Evolutionary conservation across 2,797 vertebrate genomes (phyloP).

Genomic region (Chelon auratus): DNA sequence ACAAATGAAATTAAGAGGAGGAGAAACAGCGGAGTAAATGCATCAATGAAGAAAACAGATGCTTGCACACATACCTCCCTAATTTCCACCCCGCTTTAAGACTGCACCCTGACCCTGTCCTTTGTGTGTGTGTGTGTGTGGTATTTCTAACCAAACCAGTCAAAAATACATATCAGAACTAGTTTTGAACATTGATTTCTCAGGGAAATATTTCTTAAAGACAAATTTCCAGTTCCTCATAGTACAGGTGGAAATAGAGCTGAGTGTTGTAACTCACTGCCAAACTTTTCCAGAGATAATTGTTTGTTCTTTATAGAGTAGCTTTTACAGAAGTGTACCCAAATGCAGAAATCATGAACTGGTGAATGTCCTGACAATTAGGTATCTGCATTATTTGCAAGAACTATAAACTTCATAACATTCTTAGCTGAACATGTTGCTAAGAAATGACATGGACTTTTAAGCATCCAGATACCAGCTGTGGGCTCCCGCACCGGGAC

Average conservation of each 20-base stretch:
- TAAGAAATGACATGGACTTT: constrained; percentile 35
- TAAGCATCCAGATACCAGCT: constrained; percentile 56
- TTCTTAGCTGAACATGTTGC: constrained; percentile 15
- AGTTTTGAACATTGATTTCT: too few species aligned
- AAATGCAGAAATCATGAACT: not conserved
- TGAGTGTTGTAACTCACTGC: too few species aligned
- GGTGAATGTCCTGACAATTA: not conserved
- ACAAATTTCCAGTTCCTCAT: too few species aligned
- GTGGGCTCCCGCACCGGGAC: constrained; percentile 29
- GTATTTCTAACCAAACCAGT: not conserved
- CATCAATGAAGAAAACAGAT: constrained; percentile 91
- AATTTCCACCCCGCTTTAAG: constrained; percentile 76
- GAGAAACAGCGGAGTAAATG: constrained; percentile 81
- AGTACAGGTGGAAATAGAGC: too few species aligned
- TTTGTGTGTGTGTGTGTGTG: not conserved
- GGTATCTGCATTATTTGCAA: not conserved
- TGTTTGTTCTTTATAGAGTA: not conserved
- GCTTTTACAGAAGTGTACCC: not conserved
- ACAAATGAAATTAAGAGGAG: constrained; percentile 89
- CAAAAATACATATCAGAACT: not conserved
- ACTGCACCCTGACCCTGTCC: constrained; percentile 77
- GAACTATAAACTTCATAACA: constrained; percentile 13
- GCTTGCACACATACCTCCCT: constrained; percentile 75
- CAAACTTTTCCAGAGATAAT: too few species aligned
- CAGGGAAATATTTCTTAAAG: too few species aligned